Percentiles rank a stretch among this genome's conserved stretches.
These are phyloP conservation scores for Agrypnia vestita DNA, from an alignment of 1,140 invertebrate species.

Conservation along the genomic window DNA sequence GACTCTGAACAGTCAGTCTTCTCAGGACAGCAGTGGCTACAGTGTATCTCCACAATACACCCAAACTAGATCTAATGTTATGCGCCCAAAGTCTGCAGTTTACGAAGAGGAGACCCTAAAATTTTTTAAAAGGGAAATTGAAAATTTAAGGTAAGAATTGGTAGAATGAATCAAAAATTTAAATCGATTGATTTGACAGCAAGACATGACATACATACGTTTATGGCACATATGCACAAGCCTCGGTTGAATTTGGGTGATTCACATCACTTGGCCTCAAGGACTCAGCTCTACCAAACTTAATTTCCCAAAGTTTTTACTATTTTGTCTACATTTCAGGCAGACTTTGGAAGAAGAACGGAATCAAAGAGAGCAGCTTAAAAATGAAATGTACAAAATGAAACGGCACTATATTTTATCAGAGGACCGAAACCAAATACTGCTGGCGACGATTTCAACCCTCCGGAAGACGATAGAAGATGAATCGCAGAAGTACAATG, in stretches of 20 bases:
- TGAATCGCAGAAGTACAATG: slow-evolving; percentile 5
- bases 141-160: slow-evolving; percentile 11
- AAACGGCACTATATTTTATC: slow-evolving; percentile 54
- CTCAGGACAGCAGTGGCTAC: background rate
- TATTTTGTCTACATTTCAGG: slow-evolving; percentile 29
- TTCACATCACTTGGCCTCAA: too few species aligned
- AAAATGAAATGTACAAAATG: slow-evolving; percentile 52
- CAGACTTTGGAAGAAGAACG: slow-evolving; percentile 40
- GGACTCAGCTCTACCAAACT: too few species aligned
- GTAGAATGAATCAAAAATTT: background rate
- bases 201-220: too few species aligned
- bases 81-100: background rate
- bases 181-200: too few species aligned
- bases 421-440: slow-evolving; percentile 57
- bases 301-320: too few species aligned
- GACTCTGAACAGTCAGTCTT: background rate
- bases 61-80: background rate
- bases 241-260: too few species aligned
- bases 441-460: slow-evolving; percentile 47
- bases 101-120: slow-evolving; percentile 2
- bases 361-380: slow-evolving; percentile 33
- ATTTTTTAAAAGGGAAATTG: slow-evolving; percentile 11
- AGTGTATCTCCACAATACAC: background rate
- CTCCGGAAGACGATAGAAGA: slow-evolving; percentile 51
- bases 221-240: too few species aligned